phyloP scores from a whole-genome alignment of 2,113 vertebrate genomes.

The Sylvietta virens region DNA sequence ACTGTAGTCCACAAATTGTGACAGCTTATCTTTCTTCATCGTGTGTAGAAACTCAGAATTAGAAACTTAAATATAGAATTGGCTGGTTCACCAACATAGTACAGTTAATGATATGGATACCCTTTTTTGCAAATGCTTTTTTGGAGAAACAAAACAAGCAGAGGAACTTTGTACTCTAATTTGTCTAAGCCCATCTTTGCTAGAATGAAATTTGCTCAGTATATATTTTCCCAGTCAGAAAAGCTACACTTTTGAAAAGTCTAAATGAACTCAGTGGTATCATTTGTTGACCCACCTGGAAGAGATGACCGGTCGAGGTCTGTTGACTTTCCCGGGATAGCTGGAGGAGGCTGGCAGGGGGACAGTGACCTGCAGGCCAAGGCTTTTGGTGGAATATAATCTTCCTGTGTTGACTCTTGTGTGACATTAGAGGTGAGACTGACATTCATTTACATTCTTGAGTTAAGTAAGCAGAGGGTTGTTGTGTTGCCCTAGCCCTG shows the following conservation, averaged over 20 bases:
- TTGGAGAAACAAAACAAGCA: not conserved
- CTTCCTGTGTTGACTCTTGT: conserved; percentile 63
- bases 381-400: conserved; percentile 65
- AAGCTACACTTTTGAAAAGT: conserved; percentile 42
- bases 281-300: conserved; percentile 61
- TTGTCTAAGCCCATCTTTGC: not conserved
- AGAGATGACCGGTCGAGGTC: conserved; percentile 2
- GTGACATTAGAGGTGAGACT: conserved; percentile 41
- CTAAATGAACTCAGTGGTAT: conserved; percentile 40
- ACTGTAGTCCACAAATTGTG: not conserved
- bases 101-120: not conserved
- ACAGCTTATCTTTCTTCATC: conserved; percentile 2
- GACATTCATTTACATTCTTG: conserved; percentile 38
- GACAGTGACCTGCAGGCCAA: conserved; percentile 59
- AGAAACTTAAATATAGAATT: conserved; percentile 32
- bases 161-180: not conserved
- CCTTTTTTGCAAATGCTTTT: not conserved
- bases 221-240: conserved; percentile 58
- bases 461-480: not conserved
- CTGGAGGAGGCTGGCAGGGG: not conserved
- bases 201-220: conserved; percentile 28
- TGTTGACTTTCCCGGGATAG: conserved; percentile 44
- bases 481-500: not conserved
- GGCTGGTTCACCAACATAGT: not conserved
- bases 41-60: not conserved